Conservation (phyloP, 2,113 vertebrate species). For the Elaphurus davidianus region DNA sequence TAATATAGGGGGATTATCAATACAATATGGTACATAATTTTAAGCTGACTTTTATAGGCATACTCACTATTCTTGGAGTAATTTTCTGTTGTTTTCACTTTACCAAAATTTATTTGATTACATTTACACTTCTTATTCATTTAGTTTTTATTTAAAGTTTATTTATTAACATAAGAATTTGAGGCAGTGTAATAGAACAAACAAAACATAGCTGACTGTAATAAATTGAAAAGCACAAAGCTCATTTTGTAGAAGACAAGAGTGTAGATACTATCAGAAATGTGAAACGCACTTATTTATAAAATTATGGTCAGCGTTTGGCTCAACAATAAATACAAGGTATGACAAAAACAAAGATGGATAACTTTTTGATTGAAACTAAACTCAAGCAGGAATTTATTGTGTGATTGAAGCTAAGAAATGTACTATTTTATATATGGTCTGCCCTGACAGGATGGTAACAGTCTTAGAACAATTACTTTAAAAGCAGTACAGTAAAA, state of each 20-base stretch:
- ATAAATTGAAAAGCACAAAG: background rate
- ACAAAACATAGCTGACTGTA: background rate
- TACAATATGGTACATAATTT: slow-evolving; percentile 13
- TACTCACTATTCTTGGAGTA: background rate
- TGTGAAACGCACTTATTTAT: background rate
- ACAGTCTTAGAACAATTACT: background rate
- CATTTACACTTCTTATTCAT: background rate
- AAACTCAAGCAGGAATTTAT: background rate
- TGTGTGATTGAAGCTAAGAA: background rate
- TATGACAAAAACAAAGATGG: background rate
- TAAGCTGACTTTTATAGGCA: background rate
- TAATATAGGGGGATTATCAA: background rate
- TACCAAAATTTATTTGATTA: background rate
- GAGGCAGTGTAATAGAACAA: background rate
- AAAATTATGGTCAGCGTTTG: background rate
- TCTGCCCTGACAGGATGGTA: background rate
- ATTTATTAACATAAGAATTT: background rate
- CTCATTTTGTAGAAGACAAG: background rate
- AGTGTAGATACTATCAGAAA: background rate
- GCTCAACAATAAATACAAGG: background rate
- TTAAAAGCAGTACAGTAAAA: background rate
- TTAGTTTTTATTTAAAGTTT: background rate
- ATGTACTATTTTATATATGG: background rate
- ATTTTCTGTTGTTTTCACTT: background rate
- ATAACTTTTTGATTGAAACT: background rate